Evolutionary conservation across 2,113 vertebrate genomes (phyloP), one percentile per base, ranked within the genome.

Genomic region (Lagopus muta): DNA sequence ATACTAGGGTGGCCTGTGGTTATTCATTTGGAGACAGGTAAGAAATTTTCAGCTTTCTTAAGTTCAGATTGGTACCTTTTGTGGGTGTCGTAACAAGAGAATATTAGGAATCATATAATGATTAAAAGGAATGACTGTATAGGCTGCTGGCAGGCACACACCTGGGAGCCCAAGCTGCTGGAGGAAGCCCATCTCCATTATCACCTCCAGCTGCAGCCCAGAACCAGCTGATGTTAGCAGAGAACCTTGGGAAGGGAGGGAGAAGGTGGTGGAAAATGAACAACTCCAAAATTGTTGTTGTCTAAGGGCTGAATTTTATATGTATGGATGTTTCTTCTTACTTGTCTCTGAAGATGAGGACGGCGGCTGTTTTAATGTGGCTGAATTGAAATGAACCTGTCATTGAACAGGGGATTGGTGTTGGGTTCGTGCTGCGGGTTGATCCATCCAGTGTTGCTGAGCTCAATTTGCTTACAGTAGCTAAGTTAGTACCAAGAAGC

Each of bases 261-360:
- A 21, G 16, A 13, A 4, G 43, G 25, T 0, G 6, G 7, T 4
- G 3, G 1, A 21, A 40, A 11, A 0, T 5, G 8, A 0, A 0
- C 0, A 10, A 16, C 0, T 32, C 17, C n/a, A 0, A 6, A 0
- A 30, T 2, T 17, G 5, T 6, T 58, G 20, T 0, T 32, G 18
- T 5, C 1, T 0, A 0, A 6, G 7, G 10, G 3, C 2, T 61
- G 25, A 10, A 22, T 18, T 2, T 21, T 3, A 0, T 1, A 5
- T 48, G 3, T 18, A 19, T 45, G 54, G 47, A 1, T 28, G 1
- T 8, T 65, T 1, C 25, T 24, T 17, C 1, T 11, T 5, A 1
- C 0, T 13, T 32, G 1, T 3, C 64, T 55, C 47, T 73, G 30
- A n/a, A 19, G 36, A 7, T 6, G 32, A 3, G 1, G 1, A 1